These are phyloP conservation scores for Eremophila alpestris DNA, from an alignment of 2,797 vertebrate genomes.

Conservation along the genomic window DNA sequence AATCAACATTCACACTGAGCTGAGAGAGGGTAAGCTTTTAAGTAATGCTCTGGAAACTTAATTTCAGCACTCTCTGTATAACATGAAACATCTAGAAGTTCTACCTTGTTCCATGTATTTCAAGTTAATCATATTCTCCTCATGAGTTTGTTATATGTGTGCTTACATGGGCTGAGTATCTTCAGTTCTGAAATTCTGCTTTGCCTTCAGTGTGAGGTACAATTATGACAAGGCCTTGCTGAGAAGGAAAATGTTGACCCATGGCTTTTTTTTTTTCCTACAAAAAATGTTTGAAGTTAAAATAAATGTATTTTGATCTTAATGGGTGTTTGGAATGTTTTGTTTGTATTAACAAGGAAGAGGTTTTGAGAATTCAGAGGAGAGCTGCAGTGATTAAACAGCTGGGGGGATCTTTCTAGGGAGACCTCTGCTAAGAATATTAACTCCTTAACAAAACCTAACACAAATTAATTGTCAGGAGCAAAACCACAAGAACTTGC, in stretches of 20 bases:
- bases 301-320: not conserved
- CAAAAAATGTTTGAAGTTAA: not conserved
- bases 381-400: not conserved
- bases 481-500: not conserved
- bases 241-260: not conserved
- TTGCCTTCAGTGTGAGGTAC: not conserved
- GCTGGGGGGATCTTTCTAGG: not conserved
- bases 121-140: not conserved
- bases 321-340: not conserved
- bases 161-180: not conserved
- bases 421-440: not conserved
- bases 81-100: not conserved
- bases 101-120: not conserved
- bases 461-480: not conserved
- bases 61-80: not conserved
- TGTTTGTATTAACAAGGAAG: not conserved
- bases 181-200: not conserved
- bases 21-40: not conserved
- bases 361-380: not conserved
- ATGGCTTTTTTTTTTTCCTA: not conserved
- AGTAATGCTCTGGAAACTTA: not conserved
- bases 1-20: not conserved
- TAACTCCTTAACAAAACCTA: not conserved
- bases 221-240: not conserved
- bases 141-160: not conserved